Percentiles rank a stretch among this genome's conserved stretches.
Evolutionary conservation across 1,140 invertebrate genomes (phyloP).

Genomic region (Eriosoma lanigerum): DNA sequence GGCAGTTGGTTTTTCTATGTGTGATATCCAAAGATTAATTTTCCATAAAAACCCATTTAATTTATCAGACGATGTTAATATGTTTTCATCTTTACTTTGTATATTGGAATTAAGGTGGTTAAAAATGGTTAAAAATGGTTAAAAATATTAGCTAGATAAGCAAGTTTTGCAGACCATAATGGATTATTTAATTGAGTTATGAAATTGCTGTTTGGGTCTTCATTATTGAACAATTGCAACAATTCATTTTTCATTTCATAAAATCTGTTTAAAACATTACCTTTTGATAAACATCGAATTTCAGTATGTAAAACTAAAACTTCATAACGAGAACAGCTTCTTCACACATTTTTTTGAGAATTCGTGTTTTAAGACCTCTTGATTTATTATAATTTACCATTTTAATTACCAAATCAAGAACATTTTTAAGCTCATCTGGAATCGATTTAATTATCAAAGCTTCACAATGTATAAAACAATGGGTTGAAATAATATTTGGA

Average conservation of each 20-base stretch:
- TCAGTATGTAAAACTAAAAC: conserved; percentile 26
- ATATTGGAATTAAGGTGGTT: conserved; percentile 28
- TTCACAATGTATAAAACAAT: too few species aligned
- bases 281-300: too few species aligned
- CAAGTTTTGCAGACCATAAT: neutral
- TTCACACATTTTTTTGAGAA: conserved; percentile 17
- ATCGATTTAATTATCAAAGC: too few species aligned
- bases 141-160: conserved; percentile 25
- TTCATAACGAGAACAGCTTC: conserved; percentile 3
- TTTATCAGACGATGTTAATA: too few species aligned
- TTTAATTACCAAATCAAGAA: conserved; percentile 6
- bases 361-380: neutral
- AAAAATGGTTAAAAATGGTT: too few species aligned
- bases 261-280: too few species aligned
- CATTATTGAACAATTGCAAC: too few species aligned
- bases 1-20: conserved; percentile 1
- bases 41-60: neutral
- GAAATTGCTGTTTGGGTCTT: too few species aligned
- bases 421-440: conserved; percentile 1
- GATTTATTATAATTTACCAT: conserved; percentile 15
- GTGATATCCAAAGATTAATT: conserved; percentile 7
- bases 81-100: neutral
- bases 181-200: too few species aligned
- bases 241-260: too few species aligned
- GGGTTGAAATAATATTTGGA: conserved; percentile 13